Conservation (phyloP, 2,888 invertebrate species). For the Machimus atricapillus region DNA sequence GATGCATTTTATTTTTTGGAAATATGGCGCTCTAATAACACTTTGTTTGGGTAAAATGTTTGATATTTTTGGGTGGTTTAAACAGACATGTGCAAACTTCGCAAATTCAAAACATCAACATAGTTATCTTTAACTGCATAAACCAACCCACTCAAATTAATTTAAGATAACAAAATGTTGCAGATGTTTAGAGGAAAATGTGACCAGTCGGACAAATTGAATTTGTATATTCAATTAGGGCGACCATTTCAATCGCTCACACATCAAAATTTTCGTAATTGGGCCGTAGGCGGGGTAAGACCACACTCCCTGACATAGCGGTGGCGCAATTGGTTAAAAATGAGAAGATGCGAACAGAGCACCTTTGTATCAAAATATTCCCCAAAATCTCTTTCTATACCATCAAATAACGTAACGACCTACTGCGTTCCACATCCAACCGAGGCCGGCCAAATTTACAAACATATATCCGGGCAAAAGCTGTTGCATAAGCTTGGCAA, state of each 20-base stretch:
- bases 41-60: too few relatives aligned
- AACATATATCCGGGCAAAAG: background rate
- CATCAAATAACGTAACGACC: background rate
- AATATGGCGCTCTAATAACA: too few relatives aligned
- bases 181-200: background rate
- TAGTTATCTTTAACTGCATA: too few relatives aligned
- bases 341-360: background rate
- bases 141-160: too few relatives aligned
- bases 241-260: background rate
- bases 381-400: background rate
- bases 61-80: too few relatives aligned
- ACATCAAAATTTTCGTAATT: background rate
- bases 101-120: too few relatives aligned
- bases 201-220: background rate
- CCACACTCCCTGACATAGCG: background rate
- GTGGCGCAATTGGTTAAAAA: background rate
- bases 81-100: too few relatives aligned
- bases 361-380: background rate
- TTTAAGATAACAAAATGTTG: too few relatives aligned
- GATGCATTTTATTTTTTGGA: background rate
- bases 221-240: background rate
- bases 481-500: background rate
- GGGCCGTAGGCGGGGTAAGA: background rate
- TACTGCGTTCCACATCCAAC: background rate
- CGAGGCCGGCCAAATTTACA: background rate